Base-by-base conservation (phyloP, 2,888 invertebrate genomes). In the Hetaerina titia region DNA sequence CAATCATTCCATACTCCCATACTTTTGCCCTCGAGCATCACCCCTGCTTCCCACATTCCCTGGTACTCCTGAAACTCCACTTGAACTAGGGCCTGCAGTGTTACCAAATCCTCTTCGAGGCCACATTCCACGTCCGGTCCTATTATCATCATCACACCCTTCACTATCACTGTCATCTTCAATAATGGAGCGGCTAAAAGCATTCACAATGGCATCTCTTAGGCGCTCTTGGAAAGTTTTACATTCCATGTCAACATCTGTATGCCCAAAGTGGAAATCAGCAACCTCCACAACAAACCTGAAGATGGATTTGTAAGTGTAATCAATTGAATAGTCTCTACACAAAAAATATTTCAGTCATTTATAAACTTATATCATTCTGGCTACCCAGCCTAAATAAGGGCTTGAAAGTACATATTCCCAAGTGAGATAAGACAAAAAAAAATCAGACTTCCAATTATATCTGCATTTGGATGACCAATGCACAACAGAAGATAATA, bases 231-330 rank as follows among this genome's bases (percentile, higher is more conserved):
- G 97, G 96, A 99, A 99, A 31, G 99, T 98, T 97, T 98, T 99
- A 96, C 98, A 99, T 96, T 99, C 98, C 97, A 98, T 97, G 96
- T 98, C 98, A 25, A 98, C 97, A 96, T 97, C 98, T 96, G 98
- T 97, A 96, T 98, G 98, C 0, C 98, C 98, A 96, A 99, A 99
- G 96, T 99, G 98, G 96, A 99, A 99, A 96, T 99, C 98, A 0
- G 99, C 99, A 22, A 99, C 99, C 97, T 99, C 99, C 90, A 99
- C 97, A 4, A 98, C 98, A 96, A 98, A 98, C 96, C 98, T 98
- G 96, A 9, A 96, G 96, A 94, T 95, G 94, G 60, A 69, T 81
- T 25, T 5, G 11, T 60, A 60, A 60, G 45, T 45, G 45, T 45
- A 4, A 45, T 45, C 45, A 45, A 45, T 45, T 45, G 1, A 45